Percentiles rank a stretch among this genome's conserved stretches.
phyloP scores from a whole-genome alignment of 2,113 vertebrate species.

The Tachuris rubrigastra region DNA sequence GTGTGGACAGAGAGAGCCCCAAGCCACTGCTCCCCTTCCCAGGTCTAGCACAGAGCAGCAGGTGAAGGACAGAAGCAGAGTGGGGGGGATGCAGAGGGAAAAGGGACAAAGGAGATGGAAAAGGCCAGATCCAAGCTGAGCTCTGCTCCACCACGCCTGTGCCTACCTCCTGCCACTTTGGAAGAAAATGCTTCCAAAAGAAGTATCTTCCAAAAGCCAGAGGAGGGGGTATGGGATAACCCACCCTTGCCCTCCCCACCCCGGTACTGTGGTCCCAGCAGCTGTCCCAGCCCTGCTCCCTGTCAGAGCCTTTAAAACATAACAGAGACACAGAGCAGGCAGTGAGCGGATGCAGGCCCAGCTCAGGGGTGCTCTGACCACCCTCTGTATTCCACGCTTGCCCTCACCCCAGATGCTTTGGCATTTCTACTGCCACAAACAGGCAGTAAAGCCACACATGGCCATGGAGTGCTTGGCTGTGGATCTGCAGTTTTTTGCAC shows the following conservation, averaged over 20 bases:
- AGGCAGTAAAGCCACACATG: accelerated
- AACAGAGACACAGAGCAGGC: background rate
- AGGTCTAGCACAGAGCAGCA: background rate
- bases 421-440: background rate
- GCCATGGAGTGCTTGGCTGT: accelerated
- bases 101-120: background rate
- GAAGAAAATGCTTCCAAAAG: background rate
- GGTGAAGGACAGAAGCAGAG: background rate
- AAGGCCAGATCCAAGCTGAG: background rate
- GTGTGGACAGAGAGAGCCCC: background rate
- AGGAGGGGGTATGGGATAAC: background rate
- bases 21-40: background rate
- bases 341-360: background rate
- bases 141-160: background rate
- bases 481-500: background rate
- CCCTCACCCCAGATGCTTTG: background rate
- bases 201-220: background rate
- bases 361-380: background rate
- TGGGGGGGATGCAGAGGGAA: background rate
- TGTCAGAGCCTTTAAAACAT: background rate
- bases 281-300: background rate
- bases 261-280: accelerated
- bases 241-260: background rate
- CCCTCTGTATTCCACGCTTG: accelerated
- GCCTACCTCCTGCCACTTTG: background rate